A percentile compares a stretch with the other conserved stretches of the same genome.
Evolutionary conservation across 2,797 vertebrate species (phyloP).

Genomic region (Ambastaia sidthimunki): DNA sequence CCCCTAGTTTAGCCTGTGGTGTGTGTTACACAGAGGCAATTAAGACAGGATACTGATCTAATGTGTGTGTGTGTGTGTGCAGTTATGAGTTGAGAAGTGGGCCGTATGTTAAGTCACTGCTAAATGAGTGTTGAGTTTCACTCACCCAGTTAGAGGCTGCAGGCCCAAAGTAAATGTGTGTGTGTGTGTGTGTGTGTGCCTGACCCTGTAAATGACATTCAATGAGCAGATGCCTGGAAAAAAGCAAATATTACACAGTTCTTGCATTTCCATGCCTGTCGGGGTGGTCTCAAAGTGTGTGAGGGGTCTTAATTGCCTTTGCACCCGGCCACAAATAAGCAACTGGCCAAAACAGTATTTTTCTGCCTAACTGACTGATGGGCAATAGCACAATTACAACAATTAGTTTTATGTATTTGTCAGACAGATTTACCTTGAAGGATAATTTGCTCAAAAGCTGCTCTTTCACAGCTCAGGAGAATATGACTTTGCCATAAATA

Average conservation of each 20-base stretch:
- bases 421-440: slow-evolving; percentile 67
- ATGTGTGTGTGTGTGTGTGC: slow-evolving; percentile 8
- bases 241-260: slow-evolving; percentile 68
- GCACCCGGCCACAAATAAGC: slow-evolving; percentile 70
- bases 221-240: slow-evolving; percentile 66
- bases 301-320: slow-evolving; percentile 63
- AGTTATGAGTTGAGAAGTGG: slow-evolving; percentile 35
- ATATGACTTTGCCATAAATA: too few relatives aligned
- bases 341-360: slow-evolving; percentile 70
- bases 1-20: slow-evolving; percentile 19
- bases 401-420: slow-evolving; percentile 77
- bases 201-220: slow-evolving; percentile 61
- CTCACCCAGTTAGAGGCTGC: slow-evolving; percentile 59
- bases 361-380: slow-evolving; percentile 73
- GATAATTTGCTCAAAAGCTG: background rate
- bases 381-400: slow-evolving; percentile 81
- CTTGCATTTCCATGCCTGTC: slow-evolving; percentile 66
- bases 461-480: background rate
- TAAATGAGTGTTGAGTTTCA: slow-evolving; percentile 60
- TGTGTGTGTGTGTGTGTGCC: slow-evolving; percentile 25
- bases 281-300: slow-evolving; percentile 55
- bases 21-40: slow-evolving; percentile 46
- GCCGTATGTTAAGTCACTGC: slow-evolving; percentile 50
- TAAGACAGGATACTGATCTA: slow-evolving; percentile 50
- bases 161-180: slow-evolving; percentile 44